Base-by-base conservation (phyloP, 2,888 invertebrate species). In the Ditula angustiorana region DNA sequence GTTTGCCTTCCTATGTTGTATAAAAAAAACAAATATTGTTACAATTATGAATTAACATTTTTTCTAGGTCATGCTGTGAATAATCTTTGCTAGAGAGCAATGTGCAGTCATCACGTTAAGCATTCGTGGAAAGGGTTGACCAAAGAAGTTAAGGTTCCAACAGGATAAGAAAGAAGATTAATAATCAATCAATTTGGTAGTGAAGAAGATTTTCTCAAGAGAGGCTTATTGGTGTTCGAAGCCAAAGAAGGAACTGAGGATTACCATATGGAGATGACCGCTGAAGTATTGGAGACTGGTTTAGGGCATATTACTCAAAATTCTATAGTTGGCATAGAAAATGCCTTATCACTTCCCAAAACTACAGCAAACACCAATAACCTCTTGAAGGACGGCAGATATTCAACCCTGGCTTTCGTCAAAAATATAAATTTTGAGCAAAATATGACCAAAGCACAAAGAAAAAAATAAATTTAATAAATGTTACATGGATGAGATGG, bases 221-320 rank as follows among this genome's bases (percentile, higher is more conserved):
- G 8, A 19, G 33, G 21, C 44, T 3, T 30, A 30, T 2, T 30
- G 10, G 30, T 24, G 2, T 46, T 46, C 23, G 23, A 46, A 21
- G 41, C 41, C 2, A 41, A 19, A 41, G 5, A 19, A 46, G 46
- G 46, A 8, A 46, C 46, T n/a, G n/a, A n/a, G n/a, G n/a, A n/a
- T n/a, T n/a, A n/a, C n/a, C n/a, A n/a, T n/a, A n/a, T n/a, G n/a
- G n/a, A n/a, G n/a, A n/a, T n/a, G n/a, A n/a, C n/a, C 23, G 41
- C 46, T 8, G 24, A 46, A 46, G 24, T 24, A 21, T 24, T 46
- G 11, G 46, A 46, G 46, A 46, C 1, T 24, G 21, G 46, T 46
- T 46, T 46, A 46, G 46, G 46, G 46, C 23, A 46, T 46, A 46
- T 46, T 46, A 24, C 24, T 23, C n/a, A 46, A 46, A 46, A 46